Conservation (phyloP, 2,797 vertebrate species). For the Xiphorhynchus erythropygius region DNA sequence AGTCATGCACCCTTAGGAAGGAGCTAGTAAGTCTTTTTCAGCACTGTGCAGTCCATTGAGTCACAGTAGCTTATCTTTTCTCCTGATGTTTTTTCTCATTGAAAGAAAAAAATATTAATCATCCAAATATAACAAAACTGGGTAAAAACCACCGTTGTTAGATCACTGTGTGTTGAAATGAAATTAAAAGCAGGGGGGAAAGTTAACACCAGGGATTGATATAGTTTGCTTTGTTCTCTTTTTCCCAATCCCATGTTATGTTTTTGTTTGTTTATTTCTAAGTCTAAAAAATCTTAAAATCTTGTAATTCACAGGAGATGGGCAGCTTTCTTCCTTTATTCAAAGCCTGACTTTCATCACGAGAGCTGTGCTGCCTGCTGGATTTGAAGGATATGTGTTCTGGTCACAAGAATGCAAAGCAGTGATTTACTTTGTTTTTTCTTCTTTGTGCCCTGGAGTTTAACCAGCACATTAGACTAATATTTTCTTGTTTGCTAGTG, state of each 20-base stretch:
- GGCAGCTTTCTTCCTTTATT: not conserved
- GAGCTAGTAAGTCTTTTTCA: not conserved
- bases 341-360: not conserved
- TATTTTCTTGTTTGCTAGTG: slow-evolving; percentile 52
- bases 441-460: slow-evolving; percentile 30
- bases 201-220: not conserved
- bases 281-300: not conserved
- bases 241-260: not conserved
- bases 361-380: not conserved
- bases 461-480: slow-evolving; percentile 41
- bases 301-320: not conserved
- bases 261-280: not conserved
- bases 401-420: slow-evolving; percentile 17
- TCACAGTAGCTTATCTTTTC: not conserved
- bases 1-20: not conserved
- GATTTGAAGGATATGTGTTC: not conserved
- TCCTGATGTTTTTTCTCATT: not conserved
- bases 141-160: not conserved
- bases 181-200: not conserved
- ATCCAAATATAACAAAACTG: not conserved
- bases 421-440: slow-evolving; percentile 2
- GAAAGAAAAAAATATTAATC: not conserved
- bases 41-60: not conserved
- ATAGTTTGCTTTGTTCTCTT: not conserved
- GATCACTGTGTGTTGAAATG: not conserved